These are phyloP conservation scores for Cossypha niveicapilla DNA, from an alignment of 2,797 vertebrate species.

Conservation along the genomic window DNA sequence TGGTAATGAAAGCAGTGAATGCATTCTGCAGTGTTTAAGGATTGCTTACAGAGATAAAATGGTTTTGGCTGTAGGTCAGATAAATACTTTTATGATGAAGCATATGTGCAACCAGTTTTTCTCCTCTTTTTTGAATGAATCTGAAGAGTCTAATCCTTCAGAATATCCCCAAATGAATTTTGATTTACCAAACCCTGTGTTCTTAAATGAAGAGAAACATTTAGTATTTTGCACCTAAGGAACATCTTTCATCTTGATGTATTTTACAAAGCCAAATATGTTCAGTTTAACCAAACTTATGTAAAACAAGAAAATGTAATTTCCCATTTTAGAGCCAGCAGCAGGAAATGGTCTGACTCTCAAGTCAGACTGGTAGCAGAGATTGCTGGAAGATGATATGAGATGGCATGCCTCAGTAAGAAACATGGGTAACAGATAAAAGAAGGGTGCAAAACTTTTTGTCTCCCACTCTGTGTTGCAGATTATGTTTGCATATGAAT, in stretches of 20 bases:
- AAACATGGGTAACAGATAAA: not conserved
- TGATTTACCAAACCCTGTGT: not conserved
- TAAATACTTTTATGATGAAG: conserved; percentile 56
- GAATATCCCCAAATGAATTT: not conserved
- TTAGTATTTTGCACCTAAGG: not conserved
- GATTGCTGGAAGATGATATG: not conserved
- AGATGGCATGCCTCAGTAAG: not conserved
- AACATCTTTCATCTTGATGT: not conserved
- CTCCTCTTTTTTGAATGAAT: not conserved
- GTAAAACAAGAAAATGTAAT: not conserved
- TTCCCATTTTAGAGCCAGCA: not conserved
- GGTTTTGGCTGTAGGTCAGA: conserved; percentile 48
- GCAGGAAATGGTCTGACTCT: not conserved
- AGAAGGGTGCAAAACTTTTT: not conserved
- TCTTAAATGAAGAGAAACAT: not conserved
- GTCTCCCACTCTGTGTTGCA: not conserved
- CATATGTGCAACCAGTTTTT: not conserved
- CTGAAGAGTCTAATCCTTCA: not conserved
- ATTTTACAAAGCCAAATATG: not conserved
- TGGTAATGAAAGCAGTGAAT: conserved; percentile 29
- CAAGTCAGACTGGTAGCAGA: not conserved
- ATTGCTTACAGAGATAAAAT: conserved; percentile 65
- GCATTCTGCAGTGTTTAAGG: conserved; percentile 46
- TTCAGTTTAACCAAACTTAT: not conserved
- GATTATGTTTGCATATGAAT: not conserved